Conservation (phyloP, 2,797 vertebrate species). For the Oryzias dopingdopingensis region DNA sequence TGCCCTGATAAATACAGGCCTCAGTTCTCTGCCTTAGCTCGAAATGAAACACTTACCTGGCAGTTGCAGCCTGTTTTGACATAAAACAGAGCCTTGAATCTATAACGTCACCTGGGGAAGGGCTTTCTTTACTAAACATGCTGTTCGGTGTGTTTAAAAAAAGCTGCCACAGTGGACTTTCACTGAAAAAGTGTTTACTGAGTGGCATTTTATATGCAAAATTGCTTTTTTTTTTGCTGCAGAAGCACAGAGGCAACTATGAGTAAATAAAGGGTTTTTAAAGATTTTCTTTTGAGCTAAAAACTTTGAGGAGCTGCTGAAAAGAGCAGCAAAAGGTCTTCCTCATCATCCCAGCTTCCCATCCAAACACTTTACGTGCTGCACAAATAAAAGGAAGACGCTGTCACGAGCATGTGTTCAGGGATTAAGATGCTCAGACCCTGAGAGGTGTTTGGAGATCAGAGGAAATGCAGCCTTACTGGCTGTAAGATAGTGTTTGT, state of each 20-base stretch:
- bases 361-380: constrained; percentile 22
- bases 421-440: background rate
- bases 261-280: too few species aligned
- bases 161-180: constrained; percentile 19
- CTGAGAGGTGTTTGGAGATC: constrained; percentile 35
- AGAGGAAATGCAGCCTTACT: constrained; percentile 21
- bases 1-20: background rate
- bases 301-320: background rate
- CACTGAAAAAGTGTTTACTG: constrained; percentile 3
- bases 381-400: constrained; percentile 9
- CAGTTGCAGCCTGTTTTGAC: constrained; percentile 3
- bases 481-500: constrained; percentile 12
- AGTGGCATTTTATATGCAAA: background rate
- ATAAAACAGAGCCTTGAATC: constrained; percentile 31
- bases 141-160: constrained; percentile 19
- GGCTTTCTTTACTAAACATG: constrained; percentile 15
- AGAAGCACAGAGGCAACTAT: background rate
- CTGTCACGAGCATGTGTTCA: constrained; percentile 3
- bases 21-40: background rate
- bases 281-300: too few species aligned
- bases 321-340: background rate
- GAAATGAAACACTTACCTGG: constrained; percentile 18
- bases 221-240: background rate
- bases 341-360: background rate
- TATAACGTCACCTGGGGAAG: constrained; percentile 38